Base-by-base conservation (phyloP, 2,797 vertebrate genomes). In the Sebastes steindachneri region DNA sequence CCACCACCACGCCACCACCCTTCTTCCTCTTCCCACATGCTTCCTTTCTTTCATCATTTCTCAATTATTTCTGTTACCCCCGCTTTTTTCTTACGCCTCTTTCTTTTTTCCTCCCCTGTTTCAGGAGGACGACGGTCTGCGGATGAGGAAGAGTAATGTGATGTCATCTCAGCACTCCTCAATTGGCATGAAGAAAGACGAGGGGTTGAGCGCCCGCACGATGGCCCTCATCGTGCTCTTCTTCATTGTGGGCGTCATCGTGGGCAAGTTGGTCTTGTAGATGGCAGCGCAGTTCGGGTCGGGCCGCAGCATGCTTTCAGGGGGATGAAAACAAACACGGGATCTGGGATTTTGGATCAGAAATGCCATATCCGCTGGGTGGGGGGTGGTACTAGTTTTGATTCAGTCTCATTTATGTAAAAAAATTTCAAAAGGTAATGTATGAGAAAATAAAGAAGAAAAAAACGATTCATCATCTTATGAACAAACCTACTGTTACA, bases 251-350 rank as follows among this genome's bases (percentile, higher is more conserved):
- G 98, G 98, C 68, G 95, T 98, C 92, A 97, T 98, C 86, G 94
- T 99, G 90, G 98, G 98, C 94, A 99, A 99, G 95, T 95, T 99
- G 91, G 96, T 97, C 94, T 97, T 99, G 97, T 99, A 99, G 97
- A 93, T 70, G 15, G 96, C 96, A 95, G 93, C 62, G n/a, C 82
- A 74, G 80, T 83, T 58, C 0, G 28, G 80, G 80, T 82, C n/a
- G 17, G 53, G 83, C 84, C 28, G 68, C 94, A 95, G 96, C 95
- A 95, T 96, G 96, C 93, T 93, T 93, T 92, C 68, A 72, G 94
- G 80, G 92, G 91, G 88, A 85, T 70, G 77, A 93, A 91, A 93
- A 83, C 75, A 86, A 92, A 92, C 82, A 86, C 87, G 67, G 96
- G 95, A 92, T 95, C 92, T 93, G 95, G 95, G 95, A 95, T 95